A percentile compares a stretch with the other conserved stretches of the same genome.
These are phyloP conservation scores for Canis aureus DNA, from an alignment of 2,113 vertebrate genomes.

Conservation along the genomic window DNA sequence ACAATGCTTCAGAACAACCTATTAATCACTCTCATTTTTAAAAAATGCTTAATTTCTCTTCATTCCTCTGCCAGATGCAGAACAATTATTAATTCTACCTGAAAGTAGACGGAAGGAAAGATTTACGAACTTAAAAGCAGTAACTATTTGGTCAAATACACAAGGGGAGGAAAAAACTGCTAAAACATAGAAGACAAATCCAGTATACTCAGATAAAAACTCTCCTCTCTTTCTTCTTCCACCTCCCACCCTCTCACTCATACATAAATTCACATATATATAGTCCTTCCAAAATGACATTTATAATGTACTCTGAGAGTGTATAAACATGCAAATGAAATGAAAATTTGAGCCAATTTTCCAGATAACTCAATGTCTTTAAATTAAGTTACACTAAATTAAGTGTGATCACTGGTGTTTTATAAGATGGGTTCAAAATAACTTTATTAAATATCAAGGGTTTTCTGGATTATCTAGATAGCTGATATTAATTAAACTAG, in stretches of 20 bases:
- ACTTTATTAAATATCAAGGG: constrained; percentile 61
- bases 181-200: background rate
- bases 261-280: background rate
- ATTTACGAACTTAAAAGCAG: background rate
- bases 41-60: constrained; percentile 65
- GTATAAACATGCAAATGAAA: constrained; percentile 65
- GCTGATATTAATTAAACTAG: constrained; percentile 62
- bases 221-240: background rate
- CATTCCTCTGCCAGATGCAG: constrained; percentile 48
- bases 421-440: constrained; percentile 45
- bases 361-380: constrained; percentile 57
- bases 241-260: background rate
- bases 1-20: constrained; percentile 33
- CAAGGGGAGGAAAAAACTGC: background rate
- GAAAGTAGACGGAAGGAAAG: background rate
- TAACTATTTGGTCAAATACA: constrained; percentile 20
- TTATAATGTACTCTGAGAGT: background rate
- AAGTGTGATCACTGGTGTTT: constrained; percentile 53
- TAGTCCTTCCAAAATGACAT: background rate
- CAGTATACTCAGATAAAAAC: background rate
- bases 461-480: constrained; percentile 61
- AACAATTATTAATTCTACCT: constrained; percentile 18
- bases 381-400: constrained; percentile 67
- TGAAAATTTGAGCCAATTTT: constrained; percentile 67
- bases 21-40: constrained; percentile 64